Evolutionary conservation across 2,113 vertebrate genomes (phyloP).

Genomic region (Porphyrio hochstetteri): DNA sequence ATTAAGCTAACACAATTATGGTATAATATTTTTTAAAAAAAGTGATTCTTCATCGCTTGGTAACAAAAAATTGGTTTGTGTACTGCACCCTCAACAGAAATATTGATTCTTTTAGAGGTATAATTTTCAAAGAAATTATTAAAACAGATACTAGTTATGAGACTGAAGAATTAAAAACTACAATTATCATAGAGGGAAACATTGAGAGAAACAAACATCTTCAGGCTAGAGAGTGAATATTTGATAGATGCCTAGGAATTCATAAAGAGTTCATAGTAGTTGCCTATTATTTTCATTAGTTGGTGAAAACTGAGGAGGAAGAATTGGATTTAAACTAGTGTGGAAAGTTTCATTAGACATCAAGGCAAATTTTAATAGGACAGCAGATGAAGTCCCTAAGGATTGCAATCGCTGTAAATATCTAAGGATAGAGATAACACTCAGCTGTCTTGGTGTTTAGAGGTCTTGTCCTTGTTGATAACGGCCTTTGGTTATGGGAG

Average conservation of each 20-base stretch:
- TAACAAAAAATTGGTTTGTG: background rate
- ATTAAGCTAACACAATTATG: background rate
- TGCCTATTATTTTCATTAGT: background rate
- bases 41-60: background rate
- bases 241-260: background rate
- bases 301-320: background rate
- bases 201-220: background rate
- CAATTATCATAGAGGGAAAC: background rate
- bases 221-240: background rate
- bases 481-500: background rate
- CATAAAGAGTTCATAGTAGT: background rate
- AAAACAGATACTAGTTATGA: background rate
- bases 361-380: background rate
- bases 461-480: background rate
- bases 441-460: background rate
- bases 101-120: background rate
- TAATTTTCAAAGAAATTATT: background rate
- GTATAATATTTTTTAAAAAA: background rate
- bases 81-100: background rate
- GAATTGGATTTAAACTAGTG: background rate
- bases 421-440: background rate
- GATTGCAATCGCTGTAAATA: background rate
- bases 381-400: background rate
- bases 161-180: background rate
- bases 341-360: background rate